Conservation (phyloP, 2,888 invertebrate species). For the Clanis bilineata region DNA sequence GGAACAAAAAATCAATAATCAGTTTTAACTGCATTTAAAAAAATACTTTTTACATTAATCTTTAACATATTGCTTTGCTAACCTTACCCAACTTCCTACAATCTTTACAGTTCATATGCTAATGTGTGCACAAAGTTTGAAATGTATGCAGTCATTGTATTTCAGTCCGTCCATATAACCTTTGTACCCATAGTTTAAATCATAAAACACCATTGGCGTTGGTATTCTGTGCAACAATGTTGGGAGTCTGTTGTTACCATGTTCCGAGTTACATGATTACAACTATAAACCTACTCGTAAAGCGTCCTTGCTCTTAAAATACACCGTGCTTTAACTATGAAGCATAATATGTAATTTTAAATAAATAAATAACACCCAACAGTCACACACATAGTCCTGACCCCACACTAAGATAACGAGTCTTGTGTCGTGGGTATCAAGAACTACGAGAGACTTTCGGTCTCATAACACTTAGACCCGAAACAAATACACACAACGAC, state of each 20-base stretch:
- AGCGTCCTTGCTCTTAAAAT: constrained; percentile 26
- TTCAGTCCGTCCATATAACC: not conserved
- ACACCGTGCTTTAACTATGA: not conserved
- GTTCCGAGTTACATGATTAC: constrained; percentile 34
- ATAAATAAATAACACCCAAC: constrained; percentile 2
- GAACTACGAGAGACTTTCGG: too few species aligned
- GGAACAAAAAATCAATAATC: too few species aligned
- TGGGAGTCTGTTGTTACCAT: constrained; percentile 18
- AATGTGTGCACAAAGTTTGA: not conserved
- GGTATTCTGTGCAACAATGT: constrained; percentile 32
- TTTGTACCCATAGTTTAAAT: constrained; percentile 7
- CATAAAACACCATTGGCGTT: constrained; percentile 12
- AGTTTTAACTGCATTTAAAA: too few species aligned
- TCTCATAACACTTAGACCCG: too few species aligned
- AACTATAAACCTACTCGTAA: constrained; percentile 38
- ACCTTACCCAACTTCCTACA: not conserved
- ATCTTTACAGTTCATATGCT: not conserved
- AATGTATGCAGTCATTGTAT: not conserved
- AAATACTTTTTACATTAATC: too few species aligned
- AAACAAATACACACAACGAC: too few species aligned
- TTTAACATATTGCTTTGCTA: too few species aligned
- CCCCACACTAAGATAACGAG: too few species aligned
- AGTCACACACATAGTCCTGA: too few species aligned
- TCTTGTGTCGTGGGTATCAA: too few species aligned
- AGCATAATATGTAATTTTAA: not conserved